Base-by-base conservation (phyloP, 2,113 vertebrate species). In the Murina feae region DNA sequence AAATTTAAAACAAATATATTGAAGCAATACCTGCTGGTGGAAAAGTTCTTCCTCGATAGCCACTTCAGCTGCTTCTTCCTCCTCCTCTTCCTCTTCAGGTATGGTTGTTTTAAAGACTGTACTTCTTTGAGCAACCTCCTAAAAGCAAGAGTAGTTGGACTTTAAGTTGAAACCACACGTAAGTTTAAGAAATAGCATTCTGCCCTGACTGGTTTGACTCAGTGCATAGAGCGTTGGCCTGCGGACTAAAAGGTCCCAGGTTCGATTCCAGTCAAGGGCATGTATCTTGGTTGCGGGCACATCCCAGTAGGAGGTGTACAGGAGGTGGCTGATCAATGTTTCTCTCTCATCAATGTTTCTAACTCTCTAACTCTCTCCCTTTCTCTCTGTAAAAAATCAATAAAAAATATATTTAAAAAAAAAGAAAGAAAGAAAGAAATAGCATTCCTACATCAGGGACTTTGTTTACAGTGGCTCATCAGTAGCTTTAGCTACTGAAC, bases 51-150 rank as follows among this genome's bases (percentile, higher is more conserved):
- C 98, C 58, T 99, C 98, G 12, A 98, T 98, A 74, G 97, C 39
- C 60, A 95, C 92, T 89, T 98, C 98, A 11, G 76, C 89, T 2
- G 98, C 98, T 8, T 97, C 98, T 3, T 93, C 98, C 4, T 97
- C 98, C 32, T 97, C 97, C 4, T 98, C 98, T 8, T 98, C 98
- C 28, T 97, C 98, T 86, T 98, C 98, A n/a, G 82, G 97, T 74
- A 96, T 21, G 93, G 98, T 98, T 5, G 98, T 99, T 95, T 97
- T 98, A 96, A 99, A 99, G 25, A 99, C 98, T 10, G 99, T 99
- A 96, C 96, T 99, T 98, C 99, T 98, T 85, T 98, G 98, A 93
- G 99, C 99, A 91, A 99, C 98, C 85, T 99, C 99, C 99, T 99
- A 93, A 97, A 32, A 94, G 47, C 93, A 60, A 96, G n/a, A 94